Conservation (phyloP, 2,113 vertebrate genomes). For the Dendrocopos noguchii region DNA sequence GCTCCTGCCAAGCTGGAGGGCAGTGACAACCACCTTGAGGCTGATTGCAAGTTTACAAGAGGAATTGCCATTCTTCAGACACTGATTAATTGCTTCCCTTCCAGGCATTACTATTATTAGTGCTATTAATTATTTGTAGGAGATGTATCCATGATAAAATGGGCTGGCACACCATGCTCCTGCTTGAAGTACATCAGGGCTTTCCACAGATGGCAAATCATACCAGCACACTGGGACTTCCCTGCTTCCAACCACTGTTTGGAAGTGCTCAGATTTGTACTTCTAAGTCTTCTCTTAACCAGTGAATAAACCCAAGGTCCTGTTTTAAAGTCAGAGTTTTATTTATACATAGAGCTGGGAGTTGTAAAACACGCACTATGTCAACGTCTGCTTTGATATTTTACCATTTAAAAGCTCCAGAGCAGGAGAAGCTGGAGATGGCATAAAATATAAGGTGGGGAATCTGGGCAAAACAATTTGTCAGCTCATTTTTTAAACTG, state of each 20-base stretch:
- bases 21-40: neutral
- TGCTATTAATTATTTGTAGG: neutral
- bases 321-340: neutral
- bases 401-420: neutral
- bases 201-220: neutral
- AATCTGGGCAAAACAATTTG: neutral
- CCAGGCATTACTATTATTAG: neutral
- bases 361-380: neutral
- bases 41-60: neutral
- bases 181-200: neutral
- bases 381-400: neutral
- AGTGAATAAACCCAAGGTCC: neutral
- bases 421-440: neutral
- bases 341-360: neutral
- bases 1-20: neutral
- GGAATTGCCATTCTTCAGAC: neutral
- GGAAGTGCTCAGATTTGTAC: neutral
- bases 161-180: neutral
- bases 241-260: neutral
- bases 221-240: rapidly evolving
- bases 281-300: neutral
- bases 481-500: neutral
- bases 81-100: neutral
- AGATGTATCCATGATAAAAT: neutral
- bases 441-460: neutral